Conservation (phyloP, 2,113 vertebrate species). For the Harpagus bidentatus region DNA sequence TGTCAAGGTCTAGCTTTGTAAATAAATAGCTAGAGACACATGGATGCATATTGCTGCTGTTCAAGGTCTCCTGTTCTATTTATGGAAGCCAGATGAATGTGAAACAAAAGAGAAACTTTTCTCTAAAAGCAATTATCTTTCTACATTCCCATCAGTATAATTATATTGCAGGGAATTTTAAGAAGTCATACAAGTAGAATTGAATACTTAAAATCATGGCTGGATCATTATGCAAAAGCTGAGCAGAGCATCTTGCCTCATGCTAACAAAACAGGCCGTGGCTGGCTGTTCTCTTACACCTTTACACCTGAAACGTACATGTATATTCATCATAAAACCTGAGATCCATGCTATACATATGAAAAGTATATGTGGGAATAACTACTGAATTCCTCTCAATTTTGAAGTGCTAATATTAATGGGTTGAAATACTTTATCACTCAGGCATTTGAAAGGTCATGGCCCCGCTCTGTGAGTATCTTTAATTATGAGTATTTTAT, state of each 20-base stretch:
- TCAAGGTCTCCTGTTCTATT: slow-evolving; percentile 82
- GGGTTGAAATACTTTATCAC: not conserved
- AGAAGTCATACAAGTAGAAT: slow-evolving; percentile 77
- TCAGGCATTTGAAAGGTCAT: not conserved
- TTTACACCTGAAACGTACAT: not conserved
- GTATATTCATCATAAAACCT: not conserved
- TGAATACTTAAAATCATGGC: slow-evolving; percentile 79
- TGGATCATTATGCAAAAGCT: slow-evolving; percentile 72
- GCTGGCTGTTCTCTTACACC: not conserved
- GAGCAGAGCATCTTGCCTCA: slow-evolving; percentile 50
- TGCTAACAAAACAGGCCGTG: not conserved
- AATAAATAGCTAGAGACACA: slow-evolving; percentile 85
- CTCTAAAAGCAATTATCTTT: slow-evolving; percentile 84
- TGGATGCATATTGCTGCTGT: slow-evolving; percentile 76
- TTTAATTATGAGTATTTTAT: not conserved
- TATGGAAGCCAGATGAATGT: slow-evolving; percentile 79
- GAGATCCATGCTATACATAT: not conserved
- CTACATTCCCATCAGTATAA: slow-evolving; percentile 82
- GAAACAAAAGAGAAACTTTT: slow-evolving; percentile 84
- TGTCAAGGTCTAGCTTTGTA: slow-evolving; percentile 83
- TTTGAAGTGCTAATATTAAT: not conserved
- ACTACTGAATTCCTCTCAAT: not conserved
- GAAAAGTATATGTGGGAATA: not conserved
- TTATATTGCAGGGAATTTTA: slow-evolving; percentile 82
- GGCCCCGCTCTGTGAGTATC: not conserved